Percentiles rank a stretch among this genome's conserved stretches.
phyloP scores from a whole-genome alignment of 2,888 invertebrate genomes.

The Atethmia centrago region DNA sequence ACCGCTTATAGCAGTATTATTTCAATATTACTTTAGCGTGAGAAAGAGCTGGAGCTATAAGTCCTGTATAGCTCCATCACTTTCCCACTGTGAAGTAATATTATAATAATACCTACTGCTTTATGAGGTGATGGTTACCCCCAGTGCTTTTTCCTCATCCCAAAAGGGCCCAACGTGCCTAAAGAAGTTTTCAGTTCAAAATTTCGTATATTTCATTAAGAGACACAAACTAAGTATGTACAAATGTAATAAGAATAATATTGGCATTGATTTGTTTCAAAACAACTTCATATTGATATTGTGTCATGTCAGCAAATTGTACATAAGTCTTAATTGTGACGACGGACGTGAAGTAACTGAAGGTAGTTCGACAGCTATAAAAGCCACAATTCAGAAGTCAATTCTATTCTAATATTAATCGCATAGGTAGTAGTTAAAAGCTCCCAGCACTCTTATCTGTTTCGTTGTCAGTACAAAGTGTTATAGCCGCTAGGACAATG shows the following conservation, averaged over 20 bases:
- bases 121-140: too few relatives aligned
- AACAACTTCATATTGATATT: not conserved
- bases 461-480: slow-evolving; percentile 38
- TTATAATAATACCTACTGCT: too few relatives aligned
- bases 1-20: too few relatives aligned
- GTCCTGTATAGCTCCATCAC: too few relatives aligned
- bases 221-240: not conserved
- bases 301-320: not conserved
- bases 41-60: too few relatives aligned
- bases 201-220: not conserved
- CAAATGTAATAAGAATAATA: not conserved
- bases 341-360: not conserved
- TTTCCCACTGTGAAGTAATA: too few relatives aligned
- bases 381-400: not conserved
- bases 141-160: too few relatives aligned
- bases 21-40: too few relatives aligned
- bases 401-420: not conserved
- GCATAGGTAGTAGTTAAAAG: not conserved
- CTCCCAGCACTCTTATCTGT: not conserved
- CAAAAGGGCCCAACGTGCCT: too few relatives aligned
- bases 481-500: slow-evolving; percentile 57
- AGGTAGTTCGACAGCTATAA: not conserved
- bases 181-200: too few relatives aligned
- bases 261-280: not conserved
- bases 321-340: too few relatives aligned